Percentiles rank a stretch among this genome's conserved stretches.
Conservation (phyloP, 2,797 vertebrate genomes). For the Hypotaenidia okinawae region DNA sequence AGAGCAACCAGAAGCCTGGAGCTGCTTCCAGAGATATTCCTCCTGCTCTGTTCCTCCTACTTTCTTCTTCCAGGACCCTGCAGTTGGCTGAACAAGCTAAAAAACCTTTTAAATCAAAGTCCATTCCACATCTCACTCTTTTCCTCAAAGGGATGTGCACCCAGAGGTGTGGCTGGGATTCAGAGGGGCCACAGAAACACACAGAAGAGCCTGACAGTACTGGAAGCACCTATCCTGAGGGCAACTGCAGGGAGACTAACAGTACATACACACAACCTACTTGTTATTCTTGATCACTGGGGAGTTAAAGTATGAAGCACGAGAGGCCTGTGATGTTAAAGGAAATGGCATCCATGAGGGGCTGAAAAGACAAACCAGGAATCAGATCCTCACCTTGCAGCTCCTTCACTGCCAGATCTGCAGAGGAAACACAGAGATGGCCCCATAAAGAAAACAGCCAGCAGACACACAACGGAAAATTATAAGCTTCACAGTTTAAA, state of each 20-base stretch:
- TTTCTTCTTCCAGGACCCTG: neutral
- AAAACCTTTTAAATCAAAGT: neutral
- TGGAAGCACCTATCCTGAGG: neutral
- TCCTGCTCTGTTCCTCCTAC: neutral
- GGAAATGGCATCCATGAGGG: neutral
- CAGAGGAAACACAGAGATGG: conserved; percentile 28
- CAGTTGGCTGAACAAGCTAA: neutral
- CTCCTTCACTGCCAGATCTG: conserved; percentile 64
- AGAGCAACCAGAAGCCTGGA: neutral
- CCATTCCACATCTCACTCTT: neutral
- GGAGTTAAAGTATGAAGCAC: neutral
- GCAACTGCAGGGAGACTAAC: neutral
- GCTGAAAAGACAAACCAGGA: neutral
- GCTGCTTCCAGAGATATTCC: neutral
- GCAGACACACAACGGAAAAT: neutral
- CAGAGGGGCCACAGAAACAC: neutral
- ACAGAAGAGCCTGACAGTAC: neutral
- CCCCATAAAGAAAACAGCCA: neutral
- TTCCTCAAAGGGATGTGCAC: neutral
- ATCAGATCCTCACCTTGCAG: conserved; percentile 63
- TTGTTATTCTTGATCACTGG: neutral
- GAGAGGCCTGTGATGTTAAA: neutral
- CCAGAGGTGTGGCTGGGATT: neutral
- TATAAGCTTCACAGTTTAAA: neutral
- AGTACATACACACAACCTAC: neutral